Conservation (phyloP, 1,140 invertebrate species). For the Caenorhabditis elegans region DNA sequence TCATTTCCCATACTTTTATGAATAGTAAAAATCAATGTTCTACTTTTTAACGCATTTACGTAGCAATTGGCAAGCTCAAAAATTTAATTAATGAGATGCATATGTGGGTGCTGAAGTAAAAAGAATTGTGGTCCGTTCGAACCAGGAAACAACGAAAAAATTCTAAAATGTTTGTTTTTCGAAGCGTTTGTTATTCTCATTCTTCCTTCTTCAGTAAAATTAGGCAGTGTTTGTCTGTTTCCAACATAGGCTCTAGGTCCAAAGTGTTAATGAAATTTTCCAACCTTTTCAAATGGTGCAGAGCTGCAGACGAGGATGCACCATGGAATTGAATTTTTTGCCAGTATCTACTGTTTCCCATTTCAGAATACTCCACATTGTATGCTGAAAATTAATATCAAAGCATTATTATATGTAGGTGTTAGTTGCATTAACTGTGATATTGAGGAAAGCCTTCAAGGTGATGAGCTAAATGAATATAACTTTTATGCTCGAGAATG, state of each 20-base stretch:
- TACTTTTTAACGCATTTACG: not conserved
- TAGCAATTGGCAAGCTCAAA: not conserved
- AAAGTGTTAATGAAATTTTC: not conserved
- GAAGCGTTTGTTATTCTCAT: too few relatives aligned
- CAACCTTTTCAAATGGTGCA: slow-evolving; percentile 50
- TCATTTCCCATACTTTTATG: not conserved
- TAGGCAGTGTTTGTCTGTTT: not conserved
- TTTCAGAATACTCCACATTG: slow-evolving; percentile 50
- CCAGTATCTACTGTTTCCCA: slow-evolving; percentile 51
- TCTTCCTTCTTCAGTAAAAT: not conserved
- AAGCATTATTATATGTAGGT: too few relatives aligned
- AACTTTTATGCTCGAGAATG: too few relatives aligned
- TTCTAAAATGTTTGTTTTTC: not conserved
- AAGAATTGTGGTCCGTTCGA: not conserved
- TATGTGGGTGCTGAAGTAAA: not conserved
- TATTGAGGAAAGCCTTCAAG: too few relatives aligned
- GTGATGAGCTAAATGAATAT: too few relatives aligned
- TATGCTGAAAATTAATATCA: slow-evolving; percentile 51
- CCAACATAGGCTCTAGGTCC: not conserved
- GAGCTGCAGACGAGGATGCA: slow-evolving; percentile 48
- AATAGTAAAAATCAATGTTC: not conserved
- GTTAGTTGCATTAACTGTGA: too few relatives aligned
- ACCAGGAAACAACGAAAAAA: not conserved
- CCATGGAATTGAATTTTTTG: slow-evolving; percentile 56
- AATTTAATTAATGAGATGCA: not conserved